Base-by-base conservation (phyloP, 2,113 vertebrate genomes). In the Bubalus kerabau region DNA sequence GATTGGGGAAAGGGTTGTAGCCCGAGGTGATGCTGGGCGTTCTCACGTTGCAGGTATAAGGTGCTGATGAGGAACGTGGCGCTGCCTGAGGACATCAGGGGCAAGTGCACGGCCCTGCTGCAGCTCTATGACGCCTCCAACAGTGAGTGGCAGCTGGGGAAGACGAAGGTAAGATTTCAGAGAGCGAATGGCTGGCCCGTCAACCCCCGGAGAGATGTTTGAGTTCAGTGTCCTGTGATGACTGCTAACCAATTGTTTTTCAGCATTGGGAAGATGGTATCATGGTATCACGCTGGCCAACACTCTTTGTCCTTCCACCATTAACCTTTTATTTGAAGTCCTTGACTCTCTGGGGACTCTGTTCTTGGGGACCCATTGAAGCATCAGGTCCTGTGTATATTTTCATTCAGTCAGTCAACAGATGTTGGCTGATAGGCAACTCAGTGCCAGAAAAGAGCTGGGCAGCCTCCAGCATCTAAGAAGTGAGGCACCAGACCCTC, bases 91-190 rank as follows among this genome's bases (percentile, higher is more conserved):
- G 99, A 99, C 93, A 36, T 99, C 90, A 99, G 98, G 87, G 99
- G 98, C 64, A 98, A 98, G 86, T 99, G 99, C 96, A 84, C 98
- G 0, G 96, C 98, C n/a, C 98, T 99, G 40, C 99, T 99, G 97
- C 99, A 98, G 83, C 96, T 98, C 48, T 99, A 99, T 4, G 99
- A 99, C 96, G 98, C 98, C 98, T 99, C 99, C 96, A 96, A 97
- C 52, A 98, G 98, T 7, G 99, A 99, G 90, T 99, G 99, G 99
- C 99, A 99, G 98, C 99, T 99, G 97, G 99, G 99, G 11, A 99
- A 99, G 98, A 99, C 99, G 60, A 99, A 99, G 99, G 99, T 99
- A 98, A 98, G 86, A 1, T 7, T 3, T 5, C 13, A 0, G 21
- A 19, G 96, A 78, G 90, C 24, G 4, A 4, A 16, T 15, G 4